These are phyloP conservation scores for Daptonema setosum DNA, from an alignment of 2,888 invertebrate species.

Conservation along the genomic window DNA sequence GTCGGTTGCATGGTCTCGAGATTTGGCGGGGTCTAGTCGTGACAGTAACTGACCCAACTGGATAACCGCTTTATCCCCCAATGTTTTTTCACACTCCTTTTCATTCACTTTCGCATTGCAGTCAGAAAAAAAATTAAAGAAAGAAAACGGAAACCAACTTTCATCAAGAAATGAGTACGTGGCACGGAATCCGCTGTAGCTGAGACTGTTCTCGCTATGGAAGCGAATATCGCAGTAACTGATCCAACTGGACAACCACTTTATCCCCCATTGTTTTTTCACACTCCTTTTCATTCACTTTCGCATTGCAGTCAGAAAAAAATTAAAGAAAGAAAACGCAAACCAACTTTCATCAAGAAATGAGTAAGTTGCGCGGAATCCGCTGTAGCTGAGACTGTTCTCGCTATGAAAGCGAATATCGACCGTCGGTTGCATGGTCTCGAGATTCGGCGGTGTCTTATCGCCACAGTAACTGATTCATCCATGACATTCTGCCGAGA, in stretches of 20 bases:
- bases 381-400: neutral
- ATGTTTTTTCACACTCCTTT: too few relatives aligned
- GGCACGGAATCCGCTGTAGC: slow-evolving; percentile 11
- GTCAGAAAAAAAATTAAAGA: too few relatives aligned
- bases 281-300: too few relatives aligned
- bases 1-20: slow-evolving; percentile 15
- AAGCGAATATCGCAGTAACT: slow-evolving; percentile 11
- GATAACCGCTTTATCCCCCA: slow-evolving; percentile 5
- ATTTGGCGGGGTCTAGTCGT: slow-evolving; percentile 3
- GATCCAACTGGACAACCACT: too few relatives aligned
- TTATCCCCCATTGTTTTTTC: too few relatives aligned
- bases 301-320: too few relatives aligned
- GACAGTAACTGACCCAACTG: slow-evolving; percentile 6
- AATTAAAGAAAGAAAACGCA: too few relatives aligned
- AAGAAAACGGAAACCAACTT: too few relatives aligned
- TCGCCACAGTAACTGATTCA: slow-evolving; percentile 8
- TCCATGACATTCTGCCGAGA: slow-evolving; percentile 5
- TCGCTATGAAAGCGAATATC: slow-evolving; percentile 11
- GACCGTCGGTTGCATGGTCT: slow-evolving; percentile 14
- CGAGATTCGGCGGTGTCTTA: slow-evolving; percentile 8
- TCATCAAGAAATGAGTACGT: slow-evolving; percentile 19
- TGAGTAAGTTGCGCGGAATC: slow-evolving; percentile 14
- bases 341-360: slow-evolving; percentile 23
- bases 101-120: too few relatives aligned
- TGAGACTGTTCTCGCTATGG: slow-evolving; percentile 1